Conservation (phyloP, 1,140 invertebrate species). For the Drosophila repleta region DNA sequence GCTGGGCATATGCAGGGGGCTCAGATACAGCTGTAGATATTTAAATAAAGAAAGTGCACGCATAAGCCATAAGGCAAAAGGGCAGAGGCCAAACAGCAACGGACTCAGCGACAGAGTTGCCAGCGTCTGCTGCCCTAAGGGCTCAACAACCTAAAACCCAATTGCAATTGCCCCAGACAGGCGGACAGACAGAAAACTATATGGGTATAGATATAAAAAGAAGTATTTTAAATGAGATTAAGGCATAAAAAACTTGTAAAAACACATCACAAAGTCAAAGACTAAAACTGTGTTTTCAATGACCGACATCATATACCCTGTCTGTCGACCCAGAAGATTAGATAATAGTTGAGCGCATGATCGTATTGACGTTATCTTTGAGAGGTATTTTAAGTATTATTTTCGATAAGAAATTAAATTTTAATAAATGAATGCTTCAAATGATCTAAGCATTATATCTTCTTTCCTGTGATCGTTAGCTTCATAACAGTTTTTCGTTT, state of each 20-base stretch:
- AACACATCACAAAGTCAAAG: slow-evolving; percentile 20
- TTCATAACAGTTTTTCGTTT: too few relatives aligned
- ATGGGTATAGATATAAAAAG: slow-evolving; percentile 46
- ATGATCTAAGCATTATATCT: too few relatives aligned
- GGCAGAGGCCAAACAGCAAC: slow-evolving; percentile 31
- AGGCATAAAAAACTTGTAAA: slow-evolving; percentile 46
- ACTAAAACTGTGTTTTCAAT: background rate
- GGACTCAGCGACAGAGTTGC: slow-evolving; percentile 41
- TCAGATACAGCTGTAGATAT: slow-evolving; percentile 22
- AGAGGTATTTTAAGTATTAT: too few relatives aligned
- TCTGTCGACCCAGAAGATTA: too few relatives aligned
- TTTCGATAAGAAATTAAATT: too few relatives aligned
- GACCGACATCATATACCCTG: slow-evolving; percentile 20
- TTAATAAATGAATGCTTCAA: too few relatives aligned
- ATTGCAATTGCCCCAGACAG: slow-evolving; percentile 32
- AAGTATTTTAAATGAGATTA: slow-evolving; percentile 60
- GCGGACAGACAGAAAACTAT: slow-evolving; percentile 27
- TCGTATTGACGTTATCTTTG: too few relatives aligned
- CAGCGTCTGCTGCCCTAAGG: slow-evolving; percentile 29
- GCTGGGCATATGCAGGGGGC: background rate
- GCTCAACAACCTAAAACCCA: slow-evolving; percentile 15
- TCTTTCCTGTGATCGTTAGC: too few relatives aligned
- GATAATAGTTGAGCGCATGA: too few relatives aligned
- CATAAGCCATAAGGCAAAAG: slow-evolving; percentile 24
- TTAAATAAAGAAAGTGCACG: slow-evolving; percentile 40